phyloP scores from a whole-genome alignment of 2,888 invertebrate species.

The Hypercompe scribonia region DNA sequence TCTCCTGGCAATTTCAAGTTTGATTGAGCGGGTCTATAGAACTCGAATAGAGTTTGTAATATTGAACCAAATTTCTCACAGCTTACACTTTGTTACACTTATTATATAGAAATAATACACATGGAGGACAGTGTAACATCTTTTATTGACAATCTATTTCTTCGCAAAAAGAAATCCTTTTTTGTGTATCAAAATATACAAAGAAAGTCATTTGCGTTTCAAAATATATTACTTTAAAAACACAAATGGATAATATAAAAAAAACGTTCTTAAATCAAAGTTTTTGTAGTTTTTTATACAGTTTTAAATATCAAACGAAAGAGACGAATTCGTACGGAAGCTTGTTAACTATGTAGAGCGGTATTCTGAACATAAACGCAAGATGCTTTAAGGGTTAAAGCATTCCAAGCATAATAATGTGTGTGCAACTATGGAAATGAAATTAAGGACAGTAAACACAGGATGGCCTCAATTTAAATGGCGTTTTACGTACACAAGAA shows the following conservation, averaged over 20 bases:
- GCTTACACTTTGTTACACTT: not conserved
- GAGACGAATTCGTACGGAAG: too few relatives aligned
- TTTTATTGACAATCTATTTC: not conserved
- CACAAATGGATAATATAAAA: not conserved
- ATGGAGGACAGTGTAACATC: not conserved
- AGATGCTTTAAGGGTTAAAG: not conserved
- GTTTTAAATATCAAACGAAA: too few relatives aligned
- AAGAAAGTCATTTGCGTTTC: not conserved
- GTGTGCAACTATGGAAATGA: constrained; percentile 29
- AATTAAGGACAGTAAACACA: constrained; percentile 35
- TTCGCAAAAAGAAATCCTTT: too few relatives aligned
- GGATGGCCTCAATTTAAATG: constrained; percentile 54
- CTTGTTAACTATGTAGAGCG: not conserved
- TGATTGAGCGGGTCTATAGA: not conserved
- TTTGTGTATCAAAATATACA: not conserved
- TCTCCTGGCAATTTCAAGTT: not conserved
- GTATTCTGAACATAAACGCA: not conserved
- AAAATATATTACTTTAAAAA: not conserved
- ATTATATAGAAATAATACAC: too few relatives aligned
- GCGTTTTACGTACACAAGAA: constrained; percentile 46
- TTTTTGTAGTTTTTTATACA: too few relatives aligned
- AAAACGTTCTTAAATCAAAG: too few relatives aligned
- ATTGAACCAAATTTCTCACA: not conserved
- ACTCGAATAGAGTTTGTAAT: not conserved
- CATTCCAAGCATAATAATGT: not conserved